Base-by-base conservation (phyloP, 2,888 invertebrate genomes). In the Drosophila acutilabella region DNA sequence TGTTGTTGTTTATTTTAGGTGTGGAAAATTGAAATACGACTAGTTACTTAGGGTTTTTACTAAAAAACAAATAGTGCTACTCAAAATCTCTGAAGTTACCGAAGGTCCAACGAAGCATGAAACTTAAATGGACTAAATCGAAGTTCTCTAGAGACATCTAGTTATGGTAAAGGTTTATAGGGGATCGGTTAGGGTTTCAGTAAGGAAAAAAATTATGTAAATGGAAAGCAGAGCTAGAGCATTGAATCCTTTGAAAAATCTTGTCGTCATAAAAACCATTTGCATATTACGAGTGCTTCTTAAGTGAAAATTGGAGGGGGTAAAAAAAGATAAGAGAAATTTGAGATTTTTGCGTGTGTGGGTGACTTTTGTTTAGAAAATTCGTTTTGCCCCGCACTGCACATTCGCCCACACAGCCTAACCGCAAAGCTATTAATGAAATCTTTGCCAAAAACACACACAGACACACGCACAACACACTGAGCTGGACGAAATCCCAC, bases 351-450 rank as follows among this genome's bases (percentile, higher is more conserved):
- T n/a, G 18, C 30, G 36, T 11, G 10, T 38, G 10, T 38, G 45
- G 30, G 38, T 64, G 54, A 51, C 67, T 71, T 78, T 77, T 77
- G 68, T 74, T 70, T 65, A 64, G 64, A 65, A 74, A 78, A 73
- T 69, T 66, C 75, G 52, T 53, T 71, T 68, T 85, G 76, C 69
- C 77, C 13, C 16, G 11, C 16, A 4, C 14, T 20, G 8, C 47
- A 40, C 16, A n/a, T 4, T 50, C 45, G 14, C 64, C 67, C 70
- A 64, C 87, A 56, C 83, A 52, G 48, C 53, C 53, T 61, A 74
- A 59, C 68, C 71, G 41, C 75, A 72, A 64, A 70, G 71, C 81
- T 79, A 87, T 86, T 86, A 89, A 87, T 89, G 85, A 84, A 81
- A 87, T 77, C 81, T 87, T 76, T 74, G 72, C 71, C 83, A 88